phyloP scores from a whole-genome alignment of 2,113 vertebrate genomes.

The Pogona vitticeps region DNA sequence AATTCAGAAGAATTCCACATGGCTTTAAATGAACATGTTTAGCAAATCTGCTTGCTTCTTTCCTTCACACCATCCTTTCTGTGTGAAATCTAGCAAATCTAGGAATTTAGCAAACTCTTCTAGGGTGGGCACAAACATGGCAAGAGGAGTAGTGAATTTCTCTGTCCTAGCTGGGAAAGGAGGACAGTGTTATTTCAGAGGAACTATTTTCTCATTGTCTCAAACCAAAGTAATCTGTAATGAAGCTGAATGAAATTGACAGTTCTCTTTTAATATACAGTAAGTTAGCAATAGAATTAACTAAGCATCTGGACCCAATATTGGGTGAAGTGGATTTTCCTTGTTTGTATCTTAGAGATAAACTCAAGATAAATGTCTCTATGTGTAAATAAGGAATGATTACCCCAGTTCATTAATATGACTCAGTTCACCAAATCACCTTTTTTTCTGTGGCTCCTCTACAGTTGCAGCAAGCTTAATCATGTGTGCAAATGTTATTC shows the following conservation, averaged over 20 bases:
- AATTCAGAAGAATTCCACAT: too few species aligned
- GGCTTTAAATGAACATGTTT: too few species aligned
- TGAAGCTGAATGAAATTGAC: constrained; percentile 60
- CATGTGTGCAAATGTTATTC: not conserved
- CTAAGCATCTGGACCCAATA: constrained; percentile 72
- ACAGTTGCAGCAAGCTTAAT: constrained; percentile 33
- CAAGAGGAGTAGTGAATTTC: not conserved
- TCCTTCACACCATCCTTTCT: too few species aligned
- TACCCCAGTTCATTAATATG: constrained; percentile 68
- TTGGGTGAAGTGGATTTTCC: constrained; percentile 69
- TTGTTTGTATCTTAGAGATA: constrained; percentile 64
- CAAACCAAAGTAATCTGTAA: constrained; percentile 30
- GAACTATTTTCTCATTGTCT: constrained; percentile 44
- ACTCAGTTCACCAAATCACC: constrained; percentile 63
- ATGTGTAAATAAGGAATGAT: constrained; percentile 65
- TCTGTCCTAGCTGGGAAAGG: not conserved
- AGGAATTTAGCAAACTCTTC: not conserved
- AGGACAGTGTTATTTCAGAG: not conserved
- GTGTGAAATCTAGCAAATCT: not conserved
- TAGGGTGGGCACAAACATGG: not conserved
- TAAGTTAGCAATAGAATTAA: constrained; percentile 62
- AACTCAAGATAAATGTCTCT: constrained; percentile 70
- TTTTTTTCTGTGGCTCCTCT: constrained; percentile 40
- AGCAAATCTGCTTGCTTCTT: too few species aligned
- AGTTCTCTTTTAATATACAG: constrained; percentile 53